A percentile compares a stretch with the other conserved stretches of the same genome.
These are phyloP conservation scores for Menura novaehollandiae DNA, from an alignment of 2,113 vertebrate species.

Conservation along the genomic window DNA sequence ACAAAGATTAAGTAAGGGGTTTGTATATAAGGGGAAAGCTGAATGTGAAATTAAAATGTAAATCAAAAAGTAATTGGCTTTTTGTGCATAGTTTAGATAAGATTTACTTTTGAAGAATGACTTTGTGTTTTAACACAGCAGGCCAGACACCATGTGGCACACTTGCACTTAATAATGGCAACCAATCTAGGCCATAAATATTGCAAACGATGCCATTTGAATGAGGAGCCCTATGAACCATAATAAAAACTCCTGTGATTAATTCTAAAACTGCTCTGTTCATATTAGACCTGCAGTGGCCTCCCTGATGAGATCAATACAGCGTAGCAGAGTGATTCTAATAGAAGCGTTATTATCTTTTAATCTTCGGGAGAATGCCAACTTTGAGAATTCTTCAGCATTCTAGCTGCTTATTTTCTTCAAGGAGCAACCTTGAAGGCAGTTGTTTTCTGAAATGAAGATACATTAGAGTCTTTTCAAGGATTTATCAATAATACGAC, in stretches of 20 bases:
- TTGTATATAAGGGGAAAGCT: conserved; percentile 42
- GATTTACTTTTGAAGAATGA: conserved; percentile 82
- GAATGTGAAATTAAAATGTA: conserved; percentile 80
- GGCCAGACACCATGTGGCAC: conserved; percentile 69
- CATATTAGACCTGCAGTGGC: conserved; percentile 79
- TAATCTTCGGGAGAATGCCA: conserved; percentile 79
- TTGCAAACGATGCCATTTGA: conserved; percentile 77
- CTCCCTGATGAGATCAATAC: conserved; percentile 85
- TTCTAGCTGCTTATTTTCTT: conserved; percentile 66
- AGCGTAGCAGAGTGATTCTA: conserved; percentile 78
- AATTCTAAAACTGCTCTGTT: conserved; percentile 78
- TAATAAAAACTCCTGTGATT: conserved; percentile 79
- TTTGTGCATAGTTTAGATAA: conserved; percentile 81
- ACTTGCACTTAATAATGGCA: conserved; percentile 76
- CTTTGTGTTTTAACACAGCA: conserved; percentile 77
- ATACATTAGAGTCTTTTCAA: conserved; percentile 75
- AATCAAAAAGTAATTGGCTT: conserved; percentile 83
- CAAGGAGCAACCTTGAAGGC: conserved; percentile 70
- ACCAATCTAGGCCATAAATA: conserved; percentile 76
- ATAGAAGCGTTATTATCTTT: conserved; percentile 84
- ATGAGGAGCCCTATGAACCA: conserved; percentile 76
- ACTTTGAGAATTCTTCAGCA: conserved; percentile 67
- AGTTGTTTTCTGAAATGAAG: conserved; percentile 78
- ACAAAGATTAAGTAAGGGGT: conserved; percentile 64
- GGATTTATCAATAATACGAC: conserved; percentile 77